These are phyloP conservation scores for Macrotrachela quadricornifera DNA, from an alignment of 1,140 invertebrate species.

Conservation along the genomic window DNA sequence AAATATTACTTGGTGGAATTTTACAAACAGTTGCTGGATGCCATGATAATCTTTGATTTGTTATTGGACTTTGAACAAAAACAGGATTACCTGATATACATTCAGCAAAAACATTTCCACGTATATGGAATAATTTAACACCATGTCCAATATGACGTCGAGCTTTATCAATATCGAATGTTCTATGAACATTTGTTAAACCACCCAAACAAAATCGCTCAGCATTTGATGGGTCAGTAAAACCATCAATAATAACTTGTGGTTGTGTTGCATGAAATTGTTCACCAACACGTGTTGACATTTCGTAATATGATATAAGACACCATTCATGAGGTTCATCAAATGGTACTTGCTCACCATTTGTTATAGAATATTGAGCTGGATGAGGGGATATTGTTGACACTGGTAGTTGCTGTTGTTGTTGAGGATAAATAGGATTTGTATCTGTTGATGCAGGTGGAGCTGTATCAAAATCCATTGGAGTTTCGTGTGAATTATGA, in stretches of 20 bases:
- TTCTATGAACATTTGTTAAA: constrained; percentile 86
- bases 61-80: constrained; percentile 95
- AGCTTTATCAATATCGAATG: constrained; percentile 76
- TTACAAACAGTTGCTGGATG: constrained; percentile 97
- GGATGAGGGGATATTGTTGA: too few species aligned
- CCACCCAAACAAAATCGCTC: constrained; percentile 84
- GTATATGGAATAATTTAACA: constrained; percentile 86
- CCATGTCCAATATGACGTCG: constrained; percentile 76
- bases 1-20: constrained; percentile 64
- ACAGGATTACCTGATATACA: constrained; percentile 90
- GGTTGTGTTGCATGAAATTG: constrained; percentile 6
- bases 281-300: constrained; percentile 55
- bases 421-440: too few species aligned
- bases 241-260: constrained; percentile 7
- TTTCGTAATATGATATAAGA: constrained; percentile 91
- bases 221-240: constrained; percentile 61
- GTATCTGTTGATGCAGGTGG: too few species aligned
- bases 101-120: constrained; percentile 92
- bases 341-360: neutral
- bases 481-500: too few species aligned
- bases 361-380: too few species aligned
- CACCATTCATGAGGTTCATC: constrained; percentile 47
- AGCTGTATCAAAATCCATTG: too few species aligned
- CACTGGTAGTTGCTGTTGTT: too few species aligned
- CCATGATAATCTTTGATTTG: constrained; percentile 94